Evolutionary conservation across 1,140 invertebrate species (phyloP), one percentile per base, ranked within the genome.

Genomic region (Mercenaria mercenaria): DNA sequence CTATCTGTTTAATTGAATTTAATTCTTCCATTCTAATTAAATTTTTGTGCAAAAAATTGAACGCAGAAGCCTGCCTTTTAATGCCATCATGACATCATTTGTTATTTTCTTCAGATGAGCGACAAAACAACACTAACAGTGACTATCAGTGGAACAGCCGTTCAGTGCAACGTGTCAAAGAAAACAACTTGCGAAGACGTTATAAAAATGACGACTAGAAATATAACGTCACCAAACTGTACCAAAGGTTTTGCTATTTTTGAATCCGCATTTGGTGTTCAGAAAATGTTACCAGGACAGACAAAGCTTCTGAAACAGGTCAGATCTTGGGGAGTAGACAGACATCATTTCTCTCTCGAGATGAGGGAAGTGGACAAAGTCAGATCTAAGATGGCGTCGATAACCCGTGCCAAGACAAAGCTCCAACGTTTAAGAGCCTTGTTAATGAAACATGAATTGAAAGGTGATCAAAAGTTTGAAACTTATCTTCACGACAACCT

Each of bases 151-250:
- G 74, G 74, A 77, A n/a, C 23, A 50, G 26, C 11, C 3, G 26
- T 52, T 20, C 8, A 43, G 18, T 50, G 6, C 34, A 32, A 13
- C 26, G 23, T 77, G 1, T n/a, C 74, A 50, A 77, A 77, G 74
- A 77, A n/a, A 41, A 77, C 74, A 47, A 77, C 74, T 47, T 77
- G 39, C 23, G 29, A 50, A 50, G 74, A 77, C 74, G 74, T 77
- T n/a, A 77, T 77, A 41, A 77, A 50, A 77, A 77, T 50, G 74
- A 43, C 43, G 10, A 50, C 20, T 3, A 47, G 15, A 29, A 32
- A 26, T n/a, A n/a, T n/a, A n/a, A n/a, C n/a, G n/a, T n/a, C n/a
- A n/a, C n/a, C n/a, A n/a, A n/a, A n/a, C n/a, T 77, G 29, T 47
- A 29, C 39, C 11, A 23, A 77, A 50, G 29, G 23, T 77, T 4